Evolutionary conservation across 2,888 invertebrate genomes (phyloP).

Genomic region (Chloromyia formosa): DNA sequence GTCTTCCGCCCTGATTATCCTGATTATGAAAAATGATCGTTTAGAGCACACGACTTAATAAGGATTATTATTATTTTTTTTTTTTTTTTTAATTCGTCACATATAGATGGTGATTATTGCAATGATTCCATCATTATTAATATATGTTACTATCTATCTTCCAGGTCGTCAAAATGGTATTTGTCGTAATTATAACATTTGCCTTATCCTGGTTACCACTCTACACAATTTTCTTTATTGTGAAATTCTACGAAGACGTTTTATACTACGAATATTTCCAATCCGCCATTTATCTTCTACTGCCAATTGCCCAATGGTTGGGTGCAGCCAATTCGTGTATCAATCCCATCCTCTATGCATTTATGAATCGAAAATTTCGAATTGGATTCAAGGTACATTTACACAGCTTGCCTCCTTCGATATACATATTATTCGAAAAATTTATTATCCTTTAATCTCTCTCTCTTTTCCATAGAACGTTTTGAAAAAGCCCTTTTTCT

Average conservation of each 20-base stretch:
- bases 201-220: slow-evolving; percentile 68
- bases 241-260: slow-evolving; percentile 57
- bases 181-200: slow-evolving; percentile 67
- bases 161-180: slow-evolving; percentile 65
- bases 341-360: slow-evolving; percentile 69
- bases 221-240: slow-evolving; percentile 63
- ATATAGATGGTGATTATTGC: no score
- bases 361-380: slow-evolving; percentile 68
- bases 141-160: no score
- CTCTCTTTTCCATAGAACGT: slow-evolving; percentile 26
- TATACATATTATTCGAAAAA: no score
- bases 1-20: no score
- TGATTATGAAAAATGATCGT: no score
- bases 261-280: slow-evolving; percentile 48
- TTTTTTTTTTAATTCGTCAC: no score
- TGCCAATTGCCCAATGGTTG: slow-evolving; percentile 67
- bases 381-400: slow-evolving; percentile 63
- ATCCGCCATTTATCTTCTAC: slow-evolving; percentile 56
- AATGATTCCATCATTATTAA: no score
- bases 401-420: neutral
- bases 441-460: neutral
- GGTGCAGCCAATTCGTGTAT: slow-evolving; percentile 68
- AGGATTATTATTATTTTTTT: no score
- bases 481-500: slow-evolving; percentile 37
- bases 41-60: no score